phyloP scores from a whole-genome alignment of 2,888 invertebrate genomes.

The Tryphoninae sp. region DNA sequence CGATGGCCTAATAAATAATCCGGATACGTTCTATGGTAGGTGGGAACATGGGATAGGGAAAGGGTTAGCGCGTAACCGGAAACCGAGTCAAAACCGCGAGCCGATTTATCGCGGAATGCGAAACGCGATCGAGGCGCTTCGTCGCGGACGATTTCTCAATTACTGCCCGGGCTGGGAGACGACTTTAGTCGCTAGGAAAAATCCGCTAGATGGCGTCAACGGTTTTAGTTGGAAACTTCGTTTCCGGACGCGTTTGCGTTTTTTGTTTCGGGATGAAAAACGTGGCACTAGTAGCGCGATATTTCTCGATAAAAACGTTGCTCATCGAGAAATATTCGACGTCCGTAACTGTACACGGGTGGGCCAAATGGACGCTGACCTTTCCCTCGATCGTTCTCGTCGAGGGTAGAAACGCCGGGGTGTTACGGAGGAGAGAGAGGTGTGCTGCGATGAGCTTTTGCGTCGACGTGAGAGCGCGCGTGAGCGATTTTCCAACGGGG shows the following conservation, averaged over 20 bases:
- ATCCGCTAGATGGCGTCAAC: neutral
- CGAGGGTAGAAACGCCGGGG: neutral
- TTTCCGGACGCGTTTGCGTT: too few relatives aligned
- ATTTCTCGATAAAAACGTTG: too few relatives aligned
- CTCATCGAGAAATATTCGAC: too few relatives aligned
- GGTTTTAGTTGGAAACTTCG: too few relatives aligned
- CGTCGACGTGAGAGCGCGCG: neutral
- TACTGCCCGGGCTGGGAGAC: neutral
- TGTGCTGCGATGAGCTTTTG: constrained; percentile 10
- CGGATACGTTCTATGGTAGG: too few relatives aligned
- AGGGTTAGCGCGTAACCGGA: neutral
- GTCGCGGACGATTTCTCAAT: constrained; percentile 19
- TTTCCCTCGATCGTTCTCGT: neutral
- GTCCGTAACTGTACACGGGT: too few relatives aligned
- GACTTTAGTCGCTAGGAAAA: neutral
- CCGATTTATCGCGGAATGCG: constrained; percentile 39
- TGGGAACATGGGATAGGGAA: too few relatives aligned
- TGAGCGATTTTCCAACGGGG: constrained; percentile 23
- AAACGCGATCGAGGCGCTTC: constrained; percentile 14
- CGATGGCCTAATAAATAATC: too few relatives aligned
- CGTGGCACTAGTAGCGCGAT: too few relatives aligned
- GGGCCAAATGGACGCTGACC: too few relatives aligned
- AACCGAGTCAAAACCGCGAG: constrained; percentile 23
- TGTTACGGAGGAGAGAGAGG: neutral
- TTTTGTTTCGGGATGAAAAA: too few relatives aligned